These are phyloP conservation scores for Aplidium turbinatum DNA, from an alignment of 23 tunicate species.

Conservation along the genomic window DNA sequence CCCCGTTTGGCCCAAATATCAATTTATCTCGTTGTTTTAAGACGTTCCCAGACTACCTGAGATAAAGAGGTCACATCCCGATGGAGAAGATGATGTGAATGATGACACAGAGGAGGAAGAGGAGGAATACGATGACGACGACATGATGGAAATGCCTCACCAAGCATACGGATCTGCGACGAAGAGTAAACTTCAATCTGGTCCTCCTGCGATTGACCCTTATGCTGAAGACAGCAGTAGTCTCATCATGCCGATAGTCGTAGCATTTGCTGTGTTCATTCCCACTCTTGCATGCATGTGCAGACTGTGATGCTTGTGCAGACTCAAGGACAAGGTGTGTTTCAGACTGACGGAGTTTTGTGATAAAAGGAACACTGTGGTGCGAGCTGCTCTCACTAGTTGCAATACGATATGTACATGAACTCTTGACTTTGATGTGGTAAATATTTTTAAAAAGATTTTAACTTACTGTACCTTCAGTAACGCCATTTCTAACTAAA, in stretches of 20 bases:
- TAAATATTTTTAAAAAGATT: no score
- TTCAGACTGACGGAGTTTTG: no score
- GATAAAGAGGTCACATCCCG: slow-evolving; percentile 8
- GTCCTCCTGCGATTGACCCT: slow-evolving; percentile 85
- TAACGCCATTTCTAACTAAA: no score
- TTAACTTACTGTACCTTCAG: no score
- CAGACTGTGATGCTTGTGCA: slow-evolving; percentile 46
- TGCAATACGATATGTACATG: no score
- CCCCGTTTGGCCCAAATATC: neutral
- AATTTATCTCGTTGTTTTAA: neutral
- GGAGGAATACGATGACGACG: slow-evolving; percentile 26
- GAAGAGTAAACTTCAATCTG: slow-evolving; percentile 57
- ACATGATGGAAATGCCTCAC: no score
- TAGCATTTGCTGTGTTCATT: slow-evolving; percentile 81
- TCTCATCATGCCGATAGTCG: slow-evolving; percentile 76
- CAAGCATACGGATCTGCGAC: neutral
- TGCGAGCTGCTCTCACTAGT: no score
- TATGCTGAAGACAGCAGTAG: slow-evolving; percentile 86
- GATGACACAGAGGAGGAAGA: slow-evolving; percentile 60
- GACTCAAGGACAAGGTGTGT: neutral
- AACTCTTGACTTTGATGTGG: no score
- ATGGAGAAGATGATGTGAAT: slow-evolving; percentile 47
- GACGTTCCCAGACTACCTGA: slow-evolving; percentile 80
- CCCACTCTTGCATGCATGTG: slow-evolving; percentile 81
- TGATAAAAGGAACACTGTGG: no score